Evolutionary conservation across 2,888 invertebrate species (phyloP), one percentile per base, ranked within the genome.

Genomic region (Trichopoda pennipes): DNA sequence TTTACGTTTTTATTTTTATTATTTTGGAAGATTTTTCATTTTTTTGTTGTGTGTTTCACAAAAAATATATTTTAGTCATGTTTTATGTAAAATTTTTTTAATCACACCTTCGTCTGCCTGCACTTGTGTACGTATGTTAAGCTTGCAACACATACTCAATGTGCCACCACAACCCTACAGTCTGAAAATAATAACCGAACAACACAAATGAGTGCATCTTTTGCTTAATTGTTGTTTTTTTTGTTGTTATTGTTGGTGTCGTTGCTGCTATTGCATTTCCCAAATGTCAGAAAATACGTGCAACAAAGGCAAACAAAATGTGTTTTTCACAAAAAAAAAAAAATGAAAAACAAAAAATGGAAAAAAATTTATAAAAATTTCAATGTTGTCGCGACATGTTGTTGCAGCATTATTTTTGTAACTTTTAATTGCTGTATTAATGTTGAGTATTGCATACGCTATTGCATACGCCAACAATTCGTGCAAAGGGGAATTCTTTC

Each of bases 311-410:
- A 74, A 49, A 72, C 35, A 55, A 17, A 51, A 21, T 53, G 32
- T 64, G 28, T 63, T 55, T 75, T 66, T 58, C 28, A 58, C 49
- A 17, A 66, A 51, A 35, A 66, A 51, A 44, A 21, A 49, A 17
- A 42, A 51, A n/a, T n/a, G 8, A 42, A 28, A 44, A 66, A 44
- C 6, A n/a, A n/a, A 44, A 44, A 44, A 38, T 14, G 2, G 19
- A 19, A 53, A 44, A 53, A 49, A 78, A 72, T 82, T 61, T 80
- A 80, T 79, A 81, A 84, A 85, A 84, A 80, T 85, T 86, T 85
- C 84, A 83, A 83, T 86, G 85, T 83, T 85, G 86, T 76, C 85
- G 85, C 81, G 83, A 83, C 80, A 74, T 66, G 74, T 75, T 66
- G 74, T 75, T 74, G 53, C 69, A 61, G 69, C 73, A 61, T 72